Evolutionary conservation across 2,797 vertebrate species (phyloP).

Genomic region (Scyliorhinus canicula): DNA sequence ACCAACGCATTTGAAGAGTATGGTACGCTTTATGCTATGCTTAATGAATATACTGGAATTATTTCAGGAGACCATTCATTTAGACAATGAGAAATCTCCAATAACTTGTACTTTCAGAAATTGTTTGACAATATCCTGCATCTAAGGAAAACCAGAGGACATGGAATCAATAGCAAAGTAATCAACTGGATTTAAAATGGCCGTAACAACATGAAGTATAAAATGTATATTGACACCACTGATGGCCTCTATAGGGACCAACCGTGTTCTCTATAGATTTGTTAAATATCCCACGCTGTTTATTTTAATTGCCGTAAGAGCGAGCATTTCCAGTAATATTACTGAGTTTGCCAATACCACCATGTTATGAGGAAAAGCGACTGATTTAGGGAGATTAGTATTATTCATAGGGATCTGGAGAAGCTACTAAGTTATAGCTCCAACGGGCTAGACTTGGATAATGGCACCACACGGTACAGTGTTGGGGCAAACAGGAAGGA

Average conservation of each 20-base stretch:
- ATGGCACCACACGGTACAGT: not conserved
- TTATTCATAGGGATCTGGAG: not conserved
- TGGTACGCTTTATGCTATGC: not conserved
- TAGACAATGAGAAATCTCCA: not conserved
- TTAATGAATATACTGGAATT: not conserved
- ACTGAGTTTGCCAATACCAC: not conserved
- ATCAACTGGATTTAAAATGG: not conserved
- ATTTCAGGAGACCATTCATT: not conserved
- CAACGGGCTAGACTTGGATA: not conserved
- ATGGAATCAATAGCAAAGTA: not conserved
- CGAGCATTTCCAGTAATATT: not conserved
- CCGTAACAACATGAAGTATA: not conserved
- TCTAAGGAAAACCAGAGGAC: not conserved
- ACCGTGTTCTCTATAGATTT: not conserved
- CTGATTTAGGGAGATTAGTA: not conserved
- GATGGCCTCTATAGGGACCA: not conserved
- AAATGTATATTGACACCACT: not conserved
- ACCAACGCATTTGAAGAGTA: not conserved
- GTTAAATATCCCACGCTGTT: not conserved
- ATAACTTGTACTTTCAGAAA: not conserved
- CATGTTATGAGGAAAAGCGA: not conserved
- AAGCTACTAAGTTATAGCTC: not conserved
- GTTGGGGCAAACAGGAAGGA: not conserved
- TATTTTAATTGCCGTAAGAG: not conserved
- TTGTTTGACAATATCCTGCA: not conserved